Conservation (phyloP, 2,888 invertebrate genomes). For the Troides oblongomaculatus region DNA sequence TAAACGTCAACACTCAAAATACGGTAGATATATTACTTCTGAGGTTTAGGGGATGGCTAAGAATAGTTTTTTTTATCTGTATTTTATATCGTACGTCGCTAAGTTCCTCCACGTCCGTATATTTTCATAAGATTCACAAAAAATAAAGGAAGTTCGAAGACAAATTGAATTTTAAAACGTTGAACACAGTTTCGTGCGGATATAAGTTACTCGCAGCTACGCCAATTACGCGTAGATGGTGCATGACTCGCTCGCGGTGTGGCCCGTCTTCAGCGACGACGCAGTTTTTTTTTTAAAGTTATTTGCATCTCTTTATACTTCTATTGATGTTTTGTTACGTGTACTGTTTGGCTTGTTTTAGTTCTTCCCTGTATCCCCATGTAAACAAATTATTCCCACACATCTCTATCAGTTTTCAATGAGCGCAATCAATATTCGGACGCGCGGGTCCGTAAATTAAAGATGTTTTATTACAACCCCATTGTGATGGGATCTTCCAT, state of each 20-base stretch:
- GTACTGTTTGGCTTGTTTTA: too few species aligned
- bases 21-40: too few species aligned
- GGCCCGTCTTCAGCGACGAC: conserved; percentile 63
- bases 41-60: too few species aligned
- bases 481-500: conserved; percentile 1
- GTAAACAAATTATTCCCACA: background rate
- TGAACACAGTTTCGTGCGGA: conserved; percentile 47
- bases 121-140: background rate
- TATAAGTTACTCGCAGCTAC: conserved; percentile 67
- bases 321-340: conserved; percentile 30
- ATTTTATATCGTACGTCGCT: too few species aligned
- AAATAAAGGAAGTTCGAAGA: background rate
- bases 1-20: too few species aligned
- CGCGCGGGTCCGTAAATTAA: background rate
- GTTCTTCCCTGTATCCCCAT: background rate
- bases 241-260: conserved; percentile 68
- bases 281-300: conserved; percentile 54
- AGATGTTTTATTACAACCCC: background rate
- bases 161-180: conserved; percentile 32
- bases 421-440: background rate
- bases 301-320: conserved; percentile 38
- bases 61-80: too few species aligned
- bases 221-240: conserved; percentile 74
- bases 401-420: background rate
- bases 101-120: too few species aligned